phyloP scores from a whole-genome alignment of 1,140 invertebrate genomes.

The Luehdorfia chinensis region DNA sequence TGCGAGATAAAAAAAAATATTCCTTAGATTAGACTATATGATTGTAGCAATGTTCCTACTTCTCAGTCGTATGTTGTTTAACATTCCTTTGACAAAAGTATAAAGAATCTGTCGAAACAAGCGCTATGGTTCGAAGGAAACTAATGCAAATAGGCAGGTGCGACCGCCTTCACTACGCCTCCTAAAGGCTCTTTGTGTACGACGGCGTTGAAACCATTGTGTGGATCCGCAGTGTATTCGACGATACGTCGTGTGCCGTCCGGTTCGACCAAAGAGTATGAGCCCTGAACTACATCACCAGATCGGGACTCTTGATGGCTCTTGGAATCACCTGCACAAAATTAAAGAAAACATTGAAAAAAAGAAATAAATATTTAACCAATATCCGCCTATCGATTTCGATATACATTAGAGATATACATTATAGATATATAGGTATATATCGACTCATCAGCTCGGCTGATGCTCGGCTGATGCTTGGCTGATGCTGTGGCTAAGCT shows the following conservation, averaged over 20 bases:
- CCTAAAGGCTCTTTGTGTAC: constrained; percentile 67
- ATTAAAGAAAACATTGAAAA: constrained; percentile 1
- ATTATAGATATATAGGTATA: no score
- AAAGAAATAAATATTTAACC: neutral
- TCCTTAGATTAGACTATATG: no score
- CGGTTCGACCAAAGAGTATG: constrained; percentile 81
- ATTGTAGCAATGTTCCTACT: no score
- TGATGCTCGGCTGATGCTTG: no score
- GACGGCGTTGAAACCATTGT: constrained; percentile 77
- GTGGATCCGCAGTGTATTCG: constrained; percentile 80
- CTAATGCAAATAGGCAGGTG: constrained; percentile 44
- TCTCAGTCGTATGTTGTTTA: no score
- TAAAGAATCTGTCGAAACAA: no score
- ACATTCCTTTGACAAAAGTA: no score
- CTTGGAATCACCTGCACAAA: constrained; percentile 68
- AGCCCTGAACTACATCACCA: constrained; percentile 83
- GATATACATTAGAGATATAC: no score
- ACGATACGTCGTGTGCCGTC: constrained; percentile 82
- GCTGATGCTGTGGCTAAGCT: no score
- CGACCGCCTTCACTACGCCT: constrained; percentile 47
- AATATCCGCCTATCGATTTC: no score
- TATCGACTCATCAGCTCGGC: no score
- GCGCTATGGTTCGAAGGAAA: constrained; percentile 1
- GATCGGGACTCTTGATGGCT: constrained; percentile 70
- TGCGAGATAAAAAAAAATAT: no score